Evolutionary conservation across 2,888 invertebrate species (phyloP).

Genomic region (Dorcus parallelipipedus): DNA sequence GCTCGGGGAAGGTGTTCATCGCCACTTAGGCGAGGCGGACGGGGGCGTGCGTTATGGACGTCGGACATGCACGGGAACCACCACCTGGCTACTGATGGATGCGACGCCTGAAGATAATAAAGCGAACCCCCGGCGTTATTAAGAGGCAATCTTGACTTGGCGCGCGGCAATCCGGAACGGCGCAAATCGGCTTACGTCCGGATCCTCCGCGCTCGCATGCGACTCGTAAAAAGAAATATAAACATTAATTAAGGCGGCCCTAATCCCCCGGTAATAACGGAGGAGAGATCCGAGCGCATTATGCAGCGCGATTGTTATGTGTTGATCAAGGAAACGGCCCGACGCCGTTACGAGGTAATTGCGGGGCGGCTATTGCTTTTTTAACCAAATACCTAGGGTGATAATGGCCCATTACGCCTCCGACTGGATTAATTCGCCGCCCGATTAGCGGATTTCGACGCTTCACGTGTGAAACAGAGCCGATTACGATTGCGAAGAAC

Average conservation of each 20-base stretch:
- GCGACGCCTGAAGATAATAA: conserved; percentile 10
- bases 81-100: conserved; percentile 32
- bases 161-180: conserved; percentile 4
- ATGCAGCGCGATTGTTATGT: conserved; percentile 42
- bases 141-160: too few species aligned
- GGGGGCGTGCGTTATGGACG: conserved; percentile 34
- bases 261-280: conserved; percentile 32
- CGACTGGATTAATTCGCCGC: conserved; percentile 44
- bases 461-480: conserved; percentile 12
- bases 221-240: conserved; percentile 25
- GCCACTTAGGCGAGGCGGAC: conserved; percentile 33
- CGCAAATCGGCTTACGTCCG: not conserved
- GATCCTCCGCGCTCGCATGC: conserved; percentile 5
- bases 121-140: too few species aligned
- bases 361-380: conserved; percentile 50
- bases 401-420: conserved; percentile 41
- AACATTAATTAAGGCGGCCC: conserved; percentile 32
- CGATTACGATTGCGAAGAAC: too few species aligned
- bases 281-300: conserved; percentile 28
- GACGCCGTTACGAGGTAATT: conserved; percentile 47
- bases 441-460: conserved; percentile 11
- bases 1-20: conserved; percentile 31
- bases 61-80: conserved; percentile 36
- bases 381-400: conserved; percentile 51
- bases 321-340: conserved; percentile 48